Percentiles rank a stretch among this genome's conserved stretches.
Conservation (phyloP, 2,888 invertebrate species). For the Drosophila ustulata region DNA sequence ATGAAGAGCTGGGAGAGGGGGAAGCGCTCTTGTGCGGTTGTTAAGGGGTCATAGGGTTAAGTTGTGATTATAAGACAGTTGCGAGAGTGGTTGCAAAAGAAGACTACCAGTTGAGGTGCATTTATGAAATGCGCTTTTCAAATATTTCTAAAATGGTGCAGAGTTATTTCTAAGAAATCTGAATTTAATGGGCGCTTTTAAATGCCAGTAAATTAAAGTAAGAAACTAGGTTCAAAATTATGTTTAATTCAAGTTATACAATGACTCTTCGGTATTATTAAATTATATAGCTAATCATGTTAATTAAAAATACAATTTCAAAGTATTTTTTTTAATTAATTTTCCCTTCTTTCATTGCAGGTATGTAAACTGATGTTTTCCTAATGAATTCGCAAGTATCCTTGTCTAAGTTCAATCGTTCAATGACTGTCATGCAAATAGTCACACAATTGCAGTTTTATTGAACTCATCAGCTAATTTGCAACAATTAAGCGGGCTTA, state of each 20-base stretch:
- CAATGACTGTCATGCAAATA: background rate
- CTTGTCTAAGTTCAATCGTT: slow-evolving; percentile 16
- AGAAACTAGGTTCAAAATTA: too few species aligned
- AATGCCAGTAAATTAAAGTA: too few species aligned
- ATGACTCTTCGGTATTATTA: too few species aligned
- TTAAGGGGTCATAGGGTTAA: slow-evolving; percentile 67
- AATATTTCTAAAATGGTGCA: background rate
- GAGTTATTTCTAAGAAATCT: background rate
- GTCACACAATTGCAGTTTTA: slow-evolving; percentile 27
- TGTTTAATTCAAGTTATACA: too few species aligned
- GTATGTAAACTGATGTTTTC: slow-evolving; percentile 31
- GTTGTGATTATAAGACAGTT: slow-evolving; percentile 51
- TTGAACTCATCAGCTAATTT: slow-evolving; percentile 59
- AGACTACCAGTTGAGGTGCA: background rate
- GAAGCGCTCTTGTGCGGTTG: slow-evolving; percentile 44
- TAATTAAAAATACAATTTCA: background rate
- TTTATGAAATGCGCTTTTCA: background rate
- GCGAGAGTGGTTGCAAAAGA: background rate
- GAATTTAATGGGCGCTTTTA: too few species aligned
- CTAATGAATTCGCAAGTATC: background rate
- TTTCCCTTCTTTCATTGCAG: slow-evolving; percentile 30
- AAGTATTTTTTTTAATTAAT: background rate
- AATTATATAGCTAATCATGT: too few species aligned
- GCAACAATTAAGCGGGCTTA: slow-evolving; percentile 64
- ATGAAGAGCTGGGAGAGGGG: background rate